Evolutionary conservation across 2,113 vertebrate species (phyloP), one percentile per base, ranked within the genome.

Genomic region (Gadus chalcogrammus): DNA sequence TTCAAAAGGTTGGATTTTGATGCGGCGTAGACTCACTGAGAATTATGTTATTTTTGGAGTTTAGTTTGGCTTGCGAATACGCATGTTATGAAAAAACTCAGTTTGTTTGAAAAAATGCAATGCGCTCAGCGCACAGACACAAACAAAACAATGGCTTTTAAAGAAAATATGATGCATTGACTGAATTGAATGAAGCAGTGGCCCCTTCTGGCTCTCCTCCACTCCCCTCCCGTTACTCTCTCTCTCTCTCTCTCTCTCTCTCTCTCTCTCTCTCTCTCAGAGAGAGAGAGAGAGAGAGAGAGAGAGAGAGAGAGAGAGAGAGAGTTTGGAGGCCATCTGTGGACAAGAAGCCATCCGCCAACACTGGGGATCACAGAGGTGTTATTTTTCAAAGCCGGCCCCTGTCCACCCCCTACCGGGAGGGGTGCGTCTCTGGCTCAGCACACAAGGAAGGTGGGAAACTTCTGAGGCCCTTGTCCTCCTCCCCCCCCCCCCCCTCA

Each of bases 301-400:
- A 56, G 55, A 58, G 55, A 58, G 55, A 17, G 55, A 58, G 55
- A 58, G 55, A 58, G 55, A 17, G 55, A 58, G 55, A 58, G 55
- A 0, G 55, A 58, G 55, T n/a, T 16, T 58, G 55, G 55, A 16
- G 16, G 55, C 55, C 69, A 98, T 97, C 95, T 97, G 97, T 93
- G 94, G 94, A 94, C 92, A 94, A 91, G 88, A 88, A 93, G 94
- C 93, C 93, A 94, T 96, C 93, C 94, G 90, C 86, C 93, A 88
- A 93, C 94, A 94, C 94, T 92, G 94, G 94, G 93, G 96, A 97
- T 96, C 96, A 96, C 95, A 95, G 96, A 98, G 94, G 95, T 98
- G 95, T 98, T 96, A 93, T 96, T 96, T 98, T 98, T 98, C 95
- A 97, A 97, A 98, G 96, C 94, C 84, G 90, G 78, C 82, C 42